These are phyloP conservation scores for Centropristis striata DNA, from an alignment of 2,113 vertebrate genomes.

Conservation along the genomic window DNA sequence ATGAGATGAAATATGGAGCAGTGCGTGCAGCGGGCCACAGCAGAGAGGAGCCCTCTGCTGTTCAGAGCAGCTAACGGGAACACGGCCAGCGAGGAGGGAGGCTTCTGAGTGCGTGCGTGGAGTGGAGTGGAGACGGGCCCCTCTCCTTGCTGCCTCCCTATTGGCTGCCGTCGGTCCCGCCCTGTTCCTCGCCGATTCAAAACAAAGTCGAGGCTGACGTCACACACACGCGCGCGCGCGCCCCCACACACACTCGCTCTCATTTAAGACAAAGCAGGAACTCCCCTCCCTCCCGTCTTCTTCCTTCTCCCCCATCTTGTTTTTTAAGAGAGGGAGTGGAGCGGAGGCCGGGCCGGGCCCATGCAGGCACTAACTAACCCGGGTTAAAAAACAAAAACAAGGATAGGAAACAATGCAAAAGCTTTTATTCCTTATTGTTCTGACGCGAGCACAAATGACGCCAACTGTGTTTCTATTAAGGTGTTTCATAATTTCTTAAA, in stretches of 20 bases:
- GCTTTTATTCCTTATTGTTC: background rate
- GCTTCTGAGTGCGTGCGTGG: slow-evolving; percentile 23
- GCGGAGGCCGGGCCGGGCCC: slow-evolving; percentile 15
- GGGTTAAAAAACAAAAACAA: too few species aligned
- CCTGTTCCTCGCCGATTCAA: slow-evolving; percentile 65
- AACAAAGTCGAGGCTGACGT: slow-evolving; percentile 70
- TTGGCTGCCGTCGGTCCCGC: slow-evolving; percentile 66
- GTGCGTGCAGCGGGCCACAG: background rate
- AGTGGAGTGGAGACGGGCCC: slow-evolving; percentile 58
- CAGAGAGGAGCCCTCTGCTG: slow-evolving; percentile 69
- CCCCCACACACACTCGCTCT: slow-evolving; percentile 14
- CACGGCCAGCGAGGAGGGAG: slow-evolving; percentile 4
- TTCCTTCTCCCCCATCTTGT: slow-evolving; percentile 67
- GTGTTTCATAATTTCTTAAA: background rate
- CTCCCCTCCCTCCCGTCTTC: slow-evolving; percentile 35
- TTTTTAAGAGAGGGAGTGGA: slow-evolving; percentile 11
- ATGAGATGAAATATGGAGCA: too few species aligned
- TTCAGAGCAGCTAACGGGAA: slow-evolving; percentile 30
- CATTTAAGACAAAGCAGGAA: slow-evolving; percentile 68
- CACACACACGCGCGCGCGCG: slow-evolving; percentile 39
- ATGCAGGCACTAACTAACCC: too few species aligned
- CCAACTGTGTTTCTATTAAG: background rate
- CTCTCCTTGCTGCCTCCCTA: slow-evolving; percentile 46
- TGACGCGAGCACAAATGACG: background rate
- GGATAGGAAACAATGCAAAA: background rate